These are phyloP conservation scores for Bradypodion ventrale DNA, from an alignment of 2,797 vertebrate genomes.

Conservation along the genomic window DNA sequence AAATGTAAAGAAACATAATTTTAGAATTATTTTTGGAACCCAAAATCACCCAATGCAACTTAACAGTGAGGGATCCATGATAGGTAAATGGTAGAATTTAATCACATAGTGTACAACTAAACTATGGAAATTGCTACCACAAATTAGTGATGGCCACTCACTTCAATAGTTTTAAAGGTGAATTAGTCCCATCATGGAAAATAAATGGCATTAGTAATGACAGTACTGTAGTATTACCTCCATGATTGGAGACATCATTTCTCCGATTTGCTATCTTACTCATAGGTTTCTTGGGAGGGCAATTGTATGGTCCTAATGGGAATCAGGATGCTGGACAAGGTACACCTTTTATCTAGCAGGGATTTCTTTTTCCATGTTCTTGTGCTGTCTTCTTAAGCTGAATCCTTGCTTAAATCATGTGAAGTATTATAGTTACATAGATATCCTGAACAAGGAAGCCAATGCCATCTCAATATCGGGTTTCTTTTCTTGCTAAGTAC, in stretches of 20 bases:
- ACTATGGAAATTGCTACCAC: background rate
- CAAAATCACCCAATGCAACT: too few species aligned
- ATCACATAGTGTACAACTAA: background rate
- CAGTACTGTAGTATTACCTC: background rate
- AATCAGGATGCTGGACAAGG: too few species aligned
- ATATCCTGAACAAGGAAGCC: conserved; percentile 27
- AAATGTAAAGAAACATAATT: too few species aligned
- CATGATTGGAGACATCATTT: background rate
- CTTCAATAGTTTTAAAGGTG: too few species aligned
- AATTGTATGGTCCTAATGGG: background rate
- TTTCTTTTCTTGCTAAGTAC: conserved; percentile 17
- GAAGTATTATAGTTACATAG: background rate
- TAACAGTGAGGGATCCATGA: background rate
- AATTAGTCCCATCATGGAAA: background rate
- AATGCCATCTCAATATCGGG: background rate
- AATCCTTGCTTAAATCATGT: background rate
- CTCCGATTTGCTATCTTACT: background rate
- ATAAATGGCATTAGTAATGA: background rate
- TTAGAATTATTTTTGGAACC: background rate
- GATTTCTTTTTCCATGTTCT: too few species aligned
- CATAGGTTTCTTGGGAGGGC: background rate
- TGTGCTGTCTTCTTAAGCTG: background rate
- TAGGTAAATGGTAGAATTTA: background rate
- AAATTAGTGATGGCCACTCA: background rate
- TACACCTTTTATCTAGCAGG: background rate